Evolutionary conservation across 2,888 invertebrate genomes (phyloP).

Genomic region (Rotaria sp.): DNA sequence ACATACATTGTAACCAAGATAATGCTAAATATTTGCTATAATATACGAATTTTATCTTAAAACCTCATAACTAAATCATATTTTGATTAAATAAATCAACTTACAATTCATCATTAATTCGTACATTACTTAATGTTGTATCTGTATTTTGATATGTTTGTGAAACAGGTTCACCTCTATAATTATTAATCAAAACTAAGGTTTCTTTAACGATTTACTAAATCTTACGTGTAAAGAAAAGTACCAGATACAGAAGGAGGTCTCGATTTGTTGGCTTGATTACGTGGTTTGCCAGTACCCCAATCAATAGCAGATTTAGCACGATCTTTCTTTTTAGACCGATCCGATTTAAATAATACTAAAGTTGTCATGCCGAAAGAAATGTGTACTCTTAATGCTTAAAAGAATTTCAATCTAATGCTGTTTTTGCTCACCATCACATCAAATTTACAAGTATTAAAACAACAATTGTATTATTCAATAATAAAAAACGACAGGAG

Average conservation of each 20-base stretch:
- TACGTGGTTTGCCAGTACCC: slow-evolving; percentile 1
- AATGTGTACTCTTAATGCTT: neutral
- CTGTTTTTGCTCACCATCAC: neutral
- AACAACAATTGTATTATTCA: neutral
- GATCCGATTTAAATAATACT: neutral
- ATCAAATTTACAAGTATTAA: neutral
- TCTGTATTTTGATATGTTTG: slow-evolving; percentile 49
- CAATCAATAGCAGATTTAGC: neutral
- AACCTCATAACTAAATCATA: too few relatives aligned
- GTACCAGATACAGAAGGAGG: neutral
- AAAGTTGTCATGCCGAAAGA: neutral
- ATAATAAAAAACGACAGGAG: neutral
- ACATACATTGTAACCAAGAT: too few relatives aligned
- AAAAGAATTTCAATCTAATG: neutral
- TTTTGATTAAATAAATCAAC: slow-evolving; percentile 41
- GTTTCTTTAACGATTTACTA: neutral
- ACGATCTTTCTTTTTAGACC: neutral
- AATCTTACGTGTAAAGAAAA: neutral
- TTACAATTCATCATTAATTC: slow-evolving; percentile 52
- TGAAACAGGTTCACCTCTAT: slow-evolving; percentile 45
- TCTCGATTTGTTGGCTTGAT: neutral
- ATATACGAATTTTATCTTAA: too few relatives aligned
- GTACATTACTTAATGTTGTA: slow-evolving; percentile 49
- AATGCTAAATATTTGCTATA: too few relatives aligned
- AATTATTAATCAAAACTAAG: neutral